Evolutionary conservation across 2,113 vertebrate genomes (phyloP), one percentile per base, ranked within the genome.

Genomic region (Phalacrocorax carbo): DNA sequence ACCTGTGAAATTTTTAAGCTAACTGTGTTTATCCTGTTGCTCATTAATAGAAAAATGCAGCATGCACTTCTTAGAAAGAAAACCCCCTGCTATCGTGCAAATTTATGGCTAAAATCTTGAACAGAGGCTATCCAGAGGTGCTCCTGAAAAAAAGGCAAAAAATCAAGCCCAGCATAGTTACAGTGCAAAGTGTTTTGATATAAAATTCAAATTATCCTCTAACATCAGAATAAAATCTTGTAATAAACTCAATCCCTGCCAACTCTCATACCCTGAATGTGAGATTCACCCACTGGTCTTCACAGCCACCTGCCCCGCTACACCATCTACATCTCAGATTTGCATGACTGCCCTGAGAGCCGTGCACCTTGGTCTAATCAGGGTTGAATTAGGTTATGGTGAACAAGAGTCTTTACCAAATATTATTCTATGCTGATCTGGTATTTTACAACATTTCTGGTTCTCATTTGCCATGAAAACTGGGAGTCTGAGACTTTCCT

Each of bases 361-460:
- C 1, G 1, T 6, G 6, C 7, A 49, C 6, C 1, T 49, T 40
- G 7, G 5, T 66, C 18, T 73, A 42, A 82, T 29, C 10, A 46
- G 29, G 34, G 51, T 30, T 73, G 38, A 48, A 5, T 49, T 34
- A 3, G 0, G 6, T 75, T 73, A 48, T 18, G 12, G 17, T 40
- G 14, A 72, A 48, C 23, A 60, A 38, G 23, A 36, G 19, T 19
- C 32, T 75, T 78, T 84, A 68, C 8, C 38, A 78, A 75, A 22
- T 49, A 58, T 48, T 78, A n/a, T 65, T 77, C 36, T 26, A 11
- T 36, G 20, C 11, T 57, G 46, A 58, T 36, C 11, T 52, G 9
- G 8, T 55, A 26, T 66, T 93, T 82, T 44, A 49, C 11, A 78
- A 14, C 4, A 29, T n/a, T 38, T 75, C 36, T 70, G 30, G 29